Conservation (phyloP, 2,113 vertebrate species). For the Neogale vison region DNA sequence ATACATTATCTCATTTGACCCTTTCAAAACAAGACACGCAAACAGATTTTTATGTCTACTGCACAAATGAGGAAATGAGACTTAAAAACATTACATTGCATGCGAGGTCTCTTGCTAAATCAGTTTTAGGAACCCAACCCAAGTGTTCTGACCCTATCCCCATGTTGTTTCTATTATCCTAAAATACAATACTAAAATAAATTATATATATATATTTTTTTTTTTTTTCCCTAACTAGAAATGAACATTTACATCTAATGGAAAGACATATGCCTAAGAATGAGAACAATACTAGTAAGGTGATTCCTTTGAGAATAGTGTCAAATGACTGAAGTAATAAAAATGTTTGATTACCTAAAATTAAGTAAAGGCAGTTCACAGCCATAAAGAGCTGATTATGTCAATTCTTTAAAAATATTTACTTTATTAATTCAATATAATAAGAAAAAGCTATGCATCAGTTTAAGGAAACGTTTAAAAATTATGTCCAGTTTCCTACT, state of each 20-base stretch:
- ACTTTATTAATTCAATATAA: conserved; percentile 61
- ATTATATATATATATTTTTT: neutral
- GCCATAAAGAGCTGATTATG: conserved; percentile 29
- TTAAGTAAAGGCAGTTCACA: conserved; percentile 20
- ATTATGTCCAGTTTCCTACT: conserved; percentile 7
- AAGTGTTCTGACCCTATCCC: neutral
- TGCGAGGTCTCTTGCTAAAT: neutral
- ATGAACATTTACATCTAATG: neutral
- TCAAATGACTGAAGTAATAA: conserved; percentile 45
- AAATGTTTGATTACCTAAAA: conserved; percentile 51
- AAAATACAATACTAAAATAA: neutral
- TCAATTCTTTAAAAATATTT: conserved; percentile 53
- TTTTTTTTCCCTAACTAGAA: neutral
- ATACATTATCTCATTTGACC: neutral
- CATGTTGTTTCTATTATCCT: conserved; percentile 10
- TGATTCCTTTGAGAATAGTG: conserved; percentile 31
- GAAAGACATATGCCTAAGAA: conserved; percentile 16
- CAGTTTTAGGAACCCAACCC: neutral
- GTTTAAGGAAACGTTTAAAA: conserved; percentile 35
- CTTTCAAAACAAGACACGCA: neutral
- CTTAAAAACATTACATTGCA: neutral
- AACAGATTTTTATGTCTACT: neutral
- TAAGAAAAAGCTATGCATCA: neutral
- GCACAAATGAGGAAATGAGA: neutral
- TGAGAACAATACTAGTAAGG: neutral